Evolutionary conservation across 2,113 vertebrate species (phyloP).

Genomic region (Epinephelus cyanopodus): DNA sequence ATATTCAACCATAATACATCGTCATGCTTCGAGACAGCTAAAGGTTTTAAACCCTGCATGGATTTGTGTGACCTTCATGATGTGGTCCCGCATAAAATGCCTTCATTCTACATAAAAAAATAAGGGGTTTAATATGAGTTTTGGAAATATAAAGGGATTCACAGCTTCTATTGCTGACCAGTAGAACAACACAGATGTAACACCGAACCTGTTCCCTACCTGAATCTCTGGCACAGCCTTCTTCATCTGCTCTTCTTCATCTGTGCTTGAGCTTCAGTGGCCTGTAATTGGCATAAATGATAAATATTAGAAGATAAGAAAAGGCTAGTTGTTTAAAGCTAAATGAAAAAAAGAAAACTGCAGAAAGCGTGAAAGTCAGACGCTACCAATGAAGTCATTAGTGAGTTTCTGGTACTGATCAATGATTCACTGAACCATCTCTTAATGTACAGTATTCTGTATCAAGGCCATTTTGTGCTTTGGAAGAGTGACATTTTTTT

Average conservation of each 20-base stretch:
- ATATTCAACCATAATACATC: not conserved
- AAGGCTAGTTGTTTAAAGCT: not conserved
- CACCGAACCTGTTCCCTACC: not conserved
- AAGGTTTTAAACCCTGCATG: slow-evolving; percentile 5
- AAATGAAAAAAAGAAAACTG: not conserved
- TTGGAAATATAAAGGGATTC: not conserved
- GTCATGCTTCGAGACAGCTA: not conserved
- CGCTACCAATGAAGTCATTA: slow-evolving; percentile 1
- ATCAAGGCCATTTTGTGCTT: slow-evolving; percentile 16
- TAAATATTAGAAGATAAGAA: slow-evolving; percentile 2
- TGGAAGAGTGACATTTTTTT: not conserved
- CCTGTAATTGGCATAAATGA: slow-evolving; percentile 12
- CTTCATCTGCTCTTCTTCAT: slow-evolving; percentile 4
- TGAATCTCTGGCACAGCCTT: not conserved
- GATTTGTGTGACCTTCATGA: slow-evolving; percentile 1
- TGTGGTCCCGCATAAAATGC: not conserved
- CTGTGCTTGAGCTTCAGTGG: not conserved
- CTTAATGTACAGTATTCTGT: slow-evolving; percentile 3
- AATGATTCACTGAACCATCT: not conserved
- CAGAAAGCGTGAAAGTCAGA: slow-evolving; percentile 12
- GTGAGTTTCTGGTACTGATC: slow-evolving; percentile 14
- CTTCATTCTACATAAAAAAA: not conserved
- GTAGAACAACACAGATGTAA: not conserved
- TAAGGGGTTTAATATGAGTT: not conserved
- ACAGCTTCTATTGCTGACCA: slow-evolving; percentile 13